Evolutionary conservation across 2,888 invertebrate genomes (phyloP), one percentile per base, ranked within the genome.

Genomic region (Amiota communis): DNA sequence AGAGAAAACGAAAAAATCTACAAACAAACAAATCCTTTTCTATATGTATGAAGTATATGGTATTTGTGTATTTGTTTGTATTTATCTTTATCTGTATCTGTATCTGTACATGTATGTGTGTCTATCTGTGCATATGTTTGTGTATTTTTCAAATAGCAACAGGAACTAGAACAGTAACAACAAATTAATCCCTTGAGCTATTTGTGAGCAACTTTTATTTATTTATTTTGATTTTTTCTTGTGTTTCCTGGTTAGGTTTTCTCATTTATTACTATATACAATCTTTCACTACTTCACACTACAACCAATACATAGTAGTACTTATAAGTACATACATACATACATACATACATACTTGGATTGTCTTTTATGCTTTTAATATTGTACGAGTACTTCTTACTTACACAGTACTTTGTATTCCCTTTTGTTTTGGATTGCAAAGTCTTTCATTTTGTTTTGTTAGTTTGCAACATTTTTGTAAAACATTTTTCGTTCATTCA

Each of bases 161-260:
- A 59, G 59, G 17, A 59, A 20, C 59, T 11, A 59, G 20, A 15
- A 12, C 59, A 17, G 59, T 17, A 59, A 59, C 59, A 59, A n/a
- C 46, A 64, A 64, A 64, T 64, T 64, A 64, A 64, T 64, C 64
- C 64, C 64, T 64, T 47, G 46, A 46, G 64, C 64, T 46, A 64
- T 64, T 64, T 46, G 64, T 23, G 15, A 36, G 12, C 36, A 64
- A 64, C 15, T 64, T 64, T 64, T 64, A 47, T 64, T 47, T 64
- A 64, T 47, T 64, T 64, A 47, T 15, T 47, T 64, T 64, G n/a
- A 64, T 46, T 64, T 64, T n/a, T 47, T 1, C 36, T 17, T 61
- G 20, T 9, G 11, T 10, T 23, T 17, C 12, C 13, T 17, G 17
- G 20, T 61, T 20, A 2, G 20, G 12, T 23, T 17, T 11, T 23